Conservation (phyloP, 2,113 vertebrate species). For the Sinosuthora webbiana region DNA sequence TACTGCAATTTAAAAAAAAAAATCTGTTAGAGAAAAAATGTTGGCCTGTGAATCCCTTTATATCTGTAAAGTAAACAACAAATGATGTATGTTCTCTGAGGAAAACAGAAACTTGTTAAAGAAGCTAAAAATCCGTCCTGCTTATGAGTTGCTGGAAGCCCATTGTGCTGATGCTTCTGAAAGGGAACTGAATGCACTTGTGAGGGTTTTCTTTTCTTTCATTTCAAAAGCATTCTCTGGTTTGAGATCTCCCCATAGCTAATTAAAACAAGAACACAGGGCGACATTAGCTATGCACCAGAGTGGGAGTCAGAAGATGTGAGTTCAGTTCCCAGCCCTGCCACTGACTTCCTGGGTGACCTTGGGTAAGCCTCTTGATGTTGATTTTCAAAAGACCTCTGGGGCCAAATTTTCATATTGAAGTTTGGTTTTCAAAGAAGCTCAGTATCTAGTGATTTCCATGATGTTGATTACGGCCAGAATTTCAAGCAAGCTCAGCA, state of each 20-base stretch:
- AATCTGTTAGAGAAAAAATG: neutral
- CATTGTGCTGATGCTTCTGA: neutral
- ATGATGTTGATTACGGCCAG: constrained; percentile 45
- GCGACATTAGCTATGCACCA: constrained; percentile 26
- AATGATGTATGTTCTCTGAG: neutral
- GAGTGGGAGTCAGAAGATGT: constrained; percentile 58
- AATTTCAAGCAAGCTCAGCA: constrained; percentile 43
- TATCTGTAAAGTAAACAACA: neutral
- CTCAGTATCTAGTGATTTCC: constrained; percentile 54
- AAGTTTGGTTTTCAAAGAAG: constrained; percentile 62
- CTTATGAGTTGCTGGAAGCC: neutral
- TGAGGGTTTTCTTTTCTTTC: neutral
- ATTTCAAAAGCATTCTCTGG: constrained; percentile 32
- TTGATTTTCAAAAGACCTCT: constrained; percentile 58
- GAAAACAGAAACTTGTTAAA: neutral
- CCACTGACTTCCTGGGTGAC: constrained; percentile 57
- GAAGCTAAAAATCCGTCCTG: neutral
- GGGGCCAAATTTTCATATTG: constrained; percentile 57
- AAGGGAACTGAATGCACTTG: neutral
- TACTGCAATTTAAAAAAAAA: neutral
- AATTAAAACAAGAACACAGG: constrained; percentile 50
- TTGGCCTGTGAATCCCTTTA: neutral
- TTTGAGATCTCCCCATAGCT: constrained; percentile 17
- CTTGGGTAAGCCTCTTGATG: constrained; percentile 64
- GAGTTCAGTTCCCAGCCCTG: constrained; percentile 47